Base-by-base conservation (phyloP, 2,888 invertebrate species). In the Brassicogethes aeneus region DNA sequence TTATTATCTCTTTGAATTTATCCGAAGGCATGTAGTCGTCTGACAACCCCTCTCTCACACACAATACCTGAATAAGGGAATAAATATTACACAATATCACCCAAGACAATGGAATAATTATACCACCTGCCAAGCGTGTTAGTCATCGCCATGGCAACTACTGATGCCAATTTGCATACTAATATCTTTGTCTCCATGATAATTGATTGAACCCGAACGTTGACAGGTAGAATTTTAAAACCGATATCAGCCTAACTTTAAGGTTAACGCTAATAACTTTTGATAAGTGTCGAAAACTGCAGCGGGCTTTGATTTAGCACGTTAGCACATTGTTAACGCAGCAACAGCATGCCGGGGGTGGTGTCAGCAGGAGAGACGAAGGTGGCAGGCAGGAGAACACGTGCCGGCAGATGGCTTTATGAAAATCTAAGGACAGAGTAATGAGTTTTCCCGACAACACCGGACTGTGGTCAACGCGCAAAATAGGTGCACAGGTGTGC, bases 21-120 rank as follows among this genome's bases (percentile, higher is more conserved):
- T 45, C 34, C 32, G 17, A 36, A 32, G 39, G 42, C 30, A 41
- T 41, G 35, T 36, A 39, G 39, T 39, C n/a, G n/a, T n/a, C n/a
- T n/a, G n/a, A n/a, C 39, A 40, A 45, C 50, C 45, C 43, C 45
- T 43, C n/a, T n/a, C n/a, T n/a, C n/a, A n/a, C n/a, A 46, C 45
- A 44, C 39, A 43, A 46, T 49, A 52, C 55, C 51, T 50, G 52
- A 48, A 48, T 46, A 50, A 47, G 45, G 47, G 32, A 32, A 32
- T 56, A 54, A 54, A 52, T 54, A 53, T 53, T 53, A 49, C 52
- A 50, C 53, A 54, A 56, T 55, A 55, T 56, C 49, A 53, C 53
- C 45, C 43, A 56, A 59, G 62, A 64, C 63, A 64, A 65, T 64
- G 55, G 61, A 59, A 61, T 63, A 62, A 63, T 64, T 60, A 61